Base-by-base conservation (phyloP, 2,113 vertebrate species). In the Hippocampus mohnikei region DNA sequence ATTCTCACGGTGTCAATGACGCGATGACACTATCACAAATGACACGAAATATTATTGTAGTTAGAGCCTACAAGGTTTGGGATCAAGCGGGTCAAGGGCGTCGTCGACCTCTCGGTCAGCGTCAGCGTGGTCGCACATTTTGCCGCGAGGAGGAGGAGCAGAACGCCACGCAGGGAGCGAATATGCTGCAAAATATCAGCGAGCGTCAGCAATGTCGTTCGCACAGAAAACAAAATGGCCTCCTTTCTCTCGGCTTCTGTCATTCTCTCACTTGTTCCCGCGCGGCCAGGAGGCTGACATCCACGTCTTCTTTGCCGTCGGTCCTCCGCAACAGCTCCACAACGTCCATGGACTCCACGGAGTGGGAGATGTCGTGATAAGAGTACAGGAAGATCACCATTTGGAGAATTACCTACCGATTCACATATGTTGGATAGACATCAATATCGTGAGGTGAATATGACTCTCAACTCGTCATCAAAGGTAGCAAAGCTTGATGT, bases 241-340 rank as follows among this genome's bases (percentile, higher is more conserved):
- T 0, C 3, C 13, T 11, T 44, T 44, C 42, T 13, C 13, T 68
- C 33, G 71, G 70, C 12, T 46, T 42, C 46, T 44, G 8, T 72
- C 18, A 37, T 53, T 73, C 58, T 77, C 75, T 69, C 88, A 95
- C 93, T 93, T 93, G 90, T 72, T 91, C 91, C 82, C 85, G 89
- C 2, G 67, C 64, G 0, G 88, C 85, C 33, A 92, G 73, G 9
- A 66, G 18, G 59, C 67, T 81, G 73, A 94, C 67, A n/a, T 94
- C 91, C 55, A 91, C 71, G 59, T 73, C 81, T 20, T 21, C 71
- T 69, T 61, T 88, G 70, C 81, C 74, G 73, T 81, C 66, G 42
- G 78, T 87, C 74, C 74, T 86, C 65, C 88, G 91, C 71, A 94
- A 81, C 13, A 84, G 74, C 70, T 93, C 80, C 8, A 73, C 75